Conservation (phyloP, 2,888 invertebrate genomes). For the Eupithecia tripunctaria region DNA sequence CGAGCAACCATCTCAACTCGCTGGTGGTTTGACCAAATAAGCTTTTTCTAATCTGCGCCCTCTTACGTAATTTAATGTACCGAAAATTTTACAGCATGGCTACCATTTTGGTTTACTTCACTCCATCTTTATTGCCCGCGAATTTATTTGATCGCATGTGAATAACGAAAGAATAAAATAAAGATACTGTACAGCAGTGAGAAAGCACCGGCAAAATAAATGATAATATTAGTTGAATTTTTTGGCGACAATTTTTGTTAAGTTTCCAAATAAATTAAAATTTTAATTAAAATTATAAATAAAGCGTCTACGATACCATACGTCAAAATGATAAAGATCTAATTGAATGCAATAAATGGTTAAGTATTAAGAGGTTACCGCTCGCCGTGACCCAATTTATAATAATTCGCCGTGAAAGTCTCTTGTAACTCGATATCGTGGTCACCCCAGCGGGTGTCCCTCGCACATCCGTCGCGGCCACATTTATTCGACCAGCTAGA, state of each 20-base stretch:
- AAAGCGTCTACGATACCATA: neutral
- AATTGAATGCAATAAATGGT: too few relatives aligned
- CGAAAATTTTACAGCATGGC: neutral
- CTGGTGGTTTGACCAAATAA: neutral
- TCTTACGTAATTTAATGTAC: neutral
- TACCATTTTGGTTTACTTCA: neutral
- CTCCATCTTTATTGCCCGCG: neutral
- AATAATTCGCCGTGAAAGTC: neutral
- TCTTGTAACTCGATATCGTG: constrained; percentile 20
- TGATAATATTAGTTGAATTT: neutral
- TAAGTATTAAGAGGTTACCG: too few relatives aligned
- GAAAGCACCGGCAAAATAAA: too few relatives aligned
- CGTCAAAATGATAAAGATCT: neutral
- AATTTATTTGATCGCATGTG: neutral
- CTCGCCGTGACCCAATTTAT: neutral
- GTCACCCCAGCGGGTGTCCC: constrained; percentile 41
- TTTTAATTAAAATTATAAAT: too few relatives aligned
- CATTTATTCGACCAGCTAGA: constrained; percentile 59
- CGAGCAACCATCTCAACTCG: neutral
- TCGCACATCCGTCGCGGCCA: constrained; percentile 53
- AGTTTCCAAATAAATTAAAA: neutral
- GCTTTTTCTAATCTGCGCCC: neutral
- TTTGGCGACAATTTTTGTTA: neutral
- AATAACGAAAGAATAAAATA: neutral
- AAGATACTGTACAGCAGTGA: too few relatives aligned